These are phyloP conservation scores for Saccopteryx bilineata DNA, from an alignment of 2,113 vertebrate species.

Conservation along the genomic window DNA sequence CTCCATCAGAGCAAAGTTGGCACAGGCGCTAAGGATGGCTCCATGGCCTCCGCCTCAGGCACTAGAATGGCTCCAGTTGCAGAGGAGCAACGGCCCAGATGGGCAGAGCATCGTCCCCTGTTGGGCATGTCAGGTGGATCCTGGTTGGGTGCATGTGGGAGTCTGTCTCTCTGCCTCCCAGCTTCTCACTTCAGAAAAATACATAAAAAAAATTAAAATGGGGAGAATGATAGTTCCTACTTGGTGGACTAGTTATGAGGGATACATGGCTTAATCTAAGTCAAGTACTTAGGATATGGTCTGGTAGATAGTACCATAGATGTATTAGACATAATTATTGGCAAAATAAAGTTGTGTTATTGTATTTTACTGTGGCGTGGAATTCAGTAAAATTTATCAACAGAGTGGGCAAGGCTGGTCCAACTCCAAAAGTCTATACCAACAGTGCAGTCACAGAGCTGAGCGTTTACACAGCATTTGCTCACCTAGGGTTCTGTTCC, in stretches of 20 bases:
- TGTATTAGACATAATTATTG: background rate
- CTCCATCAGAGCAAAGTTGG: too few species aligned
- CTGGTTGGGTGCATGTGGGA: too few species aligned
- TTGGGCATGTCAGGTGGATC: too few species aligned
- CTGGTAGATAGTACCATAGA: background rate
- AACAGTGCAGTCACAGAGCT: background rate
- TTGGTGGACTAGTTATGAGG: background rate
- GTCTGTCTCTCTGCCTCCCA: too few species aligned
- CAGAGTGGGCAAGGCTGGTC: background rate
- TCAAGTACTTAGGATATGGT: conserved; percentile 18
- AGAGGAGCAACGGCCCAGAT: too few species aligned
- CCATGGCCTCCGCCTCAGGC: too few species aligned
- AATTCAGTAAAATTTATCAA: conserved; percentile 31
- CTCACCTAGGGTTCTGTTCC: background rate
- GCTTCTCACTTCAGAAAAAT: too few species aligned
- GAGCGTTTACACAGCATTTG: background rate
- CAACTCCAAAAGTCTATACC: background rate
- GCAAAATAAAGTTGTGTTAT: background rate
- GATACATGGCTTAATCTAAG: background rate
- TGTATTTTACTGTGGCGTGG: conserved; percentile 24
- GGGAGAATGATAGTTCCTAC: background rate
- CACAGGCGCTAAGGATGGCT: too few species aligned
- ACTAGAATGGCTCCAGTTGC: too few species aligned
- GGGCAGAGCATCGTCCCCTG: too few species aligned
- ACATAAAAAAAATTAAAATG: background rate